Percentiles rank a stretch among this genome's conserved stretches.
These are phyloP conservation scores for Mastacembelus armatus DNA, from an alignment of 2,797 vertebrate species.

Conservation along the genomic window DNA sequence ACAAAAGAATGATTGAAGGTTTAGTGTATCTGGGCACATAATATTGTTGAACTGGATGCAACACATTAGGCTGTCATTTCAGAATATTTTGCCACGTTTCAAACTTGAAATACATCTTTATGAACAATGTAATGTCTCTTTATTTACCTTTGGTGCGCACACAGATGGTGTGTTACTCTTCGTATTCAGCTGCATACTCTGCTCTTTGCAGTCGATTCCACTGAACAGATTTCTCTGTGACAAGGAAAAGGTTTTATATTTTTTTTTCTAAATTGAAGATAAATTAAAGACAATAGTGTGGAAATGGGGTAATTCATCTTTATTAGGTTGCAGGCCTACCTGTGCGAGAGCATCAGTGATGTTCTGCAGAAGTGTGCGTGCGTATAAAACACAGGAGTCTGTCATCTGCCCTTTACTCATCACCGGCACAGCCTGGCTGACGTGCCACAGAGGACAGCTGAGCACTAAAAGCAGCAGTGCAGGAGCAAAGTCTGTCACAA, in stretches of 20 bases:
- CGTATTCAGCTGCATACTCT: conserved; percentile 65
- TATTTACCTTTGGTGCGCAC: conserved; percentile 74
- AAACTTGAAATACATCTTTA: background rate
- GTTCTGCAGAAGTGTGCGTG: conserved; percentile 63
- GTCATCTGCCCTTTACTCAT: background rate
- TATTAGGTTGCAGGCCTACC: conserved; percentile 27
- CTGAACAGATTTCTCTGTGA: conserved; percentile 74
- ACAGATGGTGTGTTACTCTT: conserved; percentile 57
- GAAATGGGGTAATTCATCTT: background rate
- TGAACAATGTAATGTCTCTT: background rate
- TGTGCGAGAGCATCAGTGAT: conserved; percentile 55
- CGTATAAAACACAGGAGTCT: conserved; percentile 57
- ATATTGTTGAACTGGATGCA: background rate
- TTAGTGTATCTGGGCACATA: background rate
- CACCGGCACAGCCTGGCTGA: conserved; percentile 53
- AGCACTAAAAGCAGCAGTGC: conserved; percentile 58
- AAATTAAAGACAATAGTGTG: background rate
- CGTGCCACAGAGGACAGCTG: conserved; percentile 47
- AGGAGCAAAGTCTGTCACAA: conserved; percentile 51
- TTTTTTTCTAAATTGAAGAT: background rate
- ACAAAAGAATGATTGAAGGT: background rate
- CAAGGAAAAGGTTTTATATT: background rate
- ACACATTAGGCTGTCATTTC: background rate
- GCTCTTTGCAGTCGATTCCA: conserved; percentile 74
- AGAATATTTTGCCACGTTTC: background rate